Evolutionary conservation across 2,113 vertebrate species (phyloP).

Genomic region (Coptodon rendalli): DNA sequence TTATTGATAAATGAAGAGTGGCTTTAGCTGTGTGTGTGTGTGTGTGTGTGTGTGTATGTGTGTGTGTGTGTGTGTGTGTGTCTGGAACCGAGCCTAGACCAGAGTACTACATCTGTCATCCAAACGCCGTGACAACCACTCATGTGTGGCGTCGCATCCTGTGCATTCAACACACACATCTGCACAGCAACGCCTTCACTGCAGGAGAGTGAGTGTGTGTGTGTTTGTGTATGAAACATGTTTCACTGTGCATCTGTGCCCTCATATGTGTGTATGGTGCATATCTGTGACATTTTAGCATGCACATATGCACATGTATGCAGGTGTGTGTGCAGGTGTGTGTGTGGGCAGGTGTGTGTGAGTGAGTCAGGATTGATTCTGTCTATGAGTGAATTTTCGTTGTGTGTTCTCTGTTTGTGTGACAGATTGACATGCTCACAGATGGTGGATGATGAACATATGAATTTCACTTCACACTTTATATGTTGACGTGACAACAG

Average conservation of each 20-base stretch:
- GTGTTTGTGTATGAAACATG: constrained; percentile 2
- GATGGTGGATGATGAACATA: constrained; percentile 49
- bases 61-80: background rate
- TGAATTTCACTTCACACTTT: constrained; percentile 45
- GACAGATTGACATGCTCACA: constrained; percentile 49
- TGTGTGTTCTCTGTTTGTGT: constrained; percentile 1
- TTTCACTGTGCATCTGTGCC: constrained; percentile 33
- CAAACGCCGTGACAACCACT: constrained; percentile 56
- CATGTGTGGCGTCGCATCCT: constrained; percentile 59
- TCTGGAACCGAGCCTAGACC: constrained; percentile 55
- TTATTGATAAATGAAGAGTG: constrained; percentile 69
- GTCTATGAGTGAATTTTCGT: background rate
- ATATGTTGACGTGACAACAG: constrained; percentile 22
- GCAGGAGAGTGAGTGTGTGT: background rate
- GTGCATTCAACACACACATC: constrained; percentile 63
- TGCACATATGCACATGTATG: constrained; percentile 15
- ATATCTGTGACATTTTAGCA: constrained; percentile 21
- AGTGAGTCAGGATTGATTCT: background rate
- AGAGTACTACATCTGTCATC: constrained; percentile 61
- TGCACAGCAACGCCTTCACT: constrained; percentile 28
- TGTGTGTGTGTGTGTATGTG: constrained; percentile 2
- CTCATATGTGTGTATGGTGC: constrained; percentile 20
- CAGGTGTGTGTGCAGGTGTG: constrained; percentile 33
- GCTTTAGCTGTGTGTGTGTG: constrained; percentile 21
- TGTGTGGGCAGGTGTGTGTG: constrained; percentile 3